Evolutionary conservation across 2,888 invertebrate genomes (phyloP), one percentile per base, ranked within the genome.

Genomic region (Hoplodrina blanda): DNA sequence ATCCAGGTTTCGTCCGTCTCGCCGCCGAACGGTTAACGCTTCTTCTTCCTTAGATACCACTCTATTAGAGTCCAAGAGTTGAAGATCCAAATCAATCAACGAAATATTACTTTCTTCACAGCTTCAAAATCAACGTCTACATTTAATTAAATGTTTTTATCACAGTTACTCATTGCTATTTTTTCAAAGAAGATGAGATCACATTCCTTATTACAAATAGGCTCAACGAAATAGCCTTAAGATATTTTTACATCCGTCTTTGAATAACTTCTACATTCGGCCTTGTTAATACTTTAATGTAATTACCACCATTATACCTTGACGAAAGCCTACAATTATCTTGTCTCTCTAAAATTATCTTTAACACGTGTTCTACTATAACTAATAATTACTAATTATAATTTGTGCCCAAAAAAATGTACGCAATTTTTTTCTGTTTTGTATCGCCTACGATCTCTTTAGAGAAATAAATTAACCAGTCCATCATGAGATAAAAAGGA

Each of bases 311-410:
- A 80, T 85, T 83, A 80, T 67, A 67, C 72, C 67, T 74, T 83
- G 82, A 87, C 78, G 82, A 85, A 87, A 86, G 83, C 82, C 84
- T 70, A 78, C 87, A 89, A 92, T 92, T 91, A 91, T 88, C 86
- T 82, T 88, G 90, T 91, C 90, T 79, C 76, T 74, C 79, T 67
- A 69, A 85, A 85, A 85, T 86, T 86, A 83, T 81, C 41, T 83
- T 81, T 64, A 84, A 83, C 86, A 87, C 87, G 73, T 84, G 84
- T 68, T 67, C 56, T 61, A 44, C 76, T 76, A 49, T 73, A 80
- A 64, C 78, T 65, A 74, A 80, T 81, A 65, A 84, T 83, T 72
- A 81, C 72, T 74, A 82, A 84, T 84, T 82, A 81, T 76, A 76
- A 74, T 65, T 71, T 61, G 67, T 78, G 69, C 70, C 57, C 25